Percentiles rank a stretch among this genome's conserved stretches.
phyloP scores from a whole-genome alignment of 2,888 invertebrate genomes.

The Napeogenes sylphis region DNA sequence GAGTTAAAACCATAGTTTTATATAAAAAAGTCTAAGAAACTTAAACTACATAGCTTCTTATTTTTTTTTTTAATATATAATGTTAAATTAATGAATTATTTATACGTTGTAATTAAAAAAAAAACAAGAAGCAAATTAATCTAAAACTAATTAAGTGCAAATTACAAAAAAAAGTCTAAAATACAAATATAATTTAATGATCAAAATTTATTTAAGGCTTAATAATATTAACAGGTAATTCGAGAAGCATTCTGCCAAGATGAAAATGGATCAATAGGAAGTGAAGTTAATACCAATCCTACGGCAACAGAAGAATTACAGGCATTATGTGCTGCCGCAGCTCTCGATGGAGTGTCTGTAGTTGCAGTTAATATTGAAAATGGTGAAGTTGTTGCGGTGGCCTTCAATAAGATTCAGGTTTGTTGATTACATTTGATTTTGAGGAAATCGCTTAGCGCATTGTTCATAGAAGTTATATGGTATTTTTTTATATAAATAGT shows the following conservation, averaged over 20 bases:
- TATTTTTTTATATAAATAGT: no score
- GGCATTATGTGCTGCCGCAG: conserved; percentile 77
- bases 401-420: conserved; percentile 84
- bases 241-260: conserved; percentile 78
- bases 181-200: not conserved
- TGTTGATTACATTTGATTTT: not conserved
- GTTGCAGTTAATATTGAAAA: conserved; percentile 76
- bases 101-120: no score
- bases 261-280: conserved; percentile 78
- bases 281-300: conserved; percentile 76
- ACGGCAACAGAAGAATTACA: conserved; percentile 78
- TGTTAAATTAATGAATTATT: no score
- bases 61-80: no score
- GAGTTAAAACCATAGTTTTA: no score
- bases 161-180: no score
- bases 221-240: conserved; percentile 49
- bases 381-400: conserved; percentile 76
- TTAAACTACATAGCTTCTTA: no score
- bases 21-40: no score
- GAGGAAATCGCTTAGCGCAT: no score
- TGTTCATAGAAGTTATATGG: no score
- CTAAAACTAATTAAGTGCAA: no score
- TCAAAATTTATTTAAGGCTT: not conserved
- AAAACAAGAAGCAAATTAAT: no score
- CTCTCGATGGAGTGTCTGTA: conserved; percentile 81